These are phyloP conservation scores for Indri indri DNA, from an alignment of 2,113 vertebrate genomes.

Conservation along the genomic window DNA sequence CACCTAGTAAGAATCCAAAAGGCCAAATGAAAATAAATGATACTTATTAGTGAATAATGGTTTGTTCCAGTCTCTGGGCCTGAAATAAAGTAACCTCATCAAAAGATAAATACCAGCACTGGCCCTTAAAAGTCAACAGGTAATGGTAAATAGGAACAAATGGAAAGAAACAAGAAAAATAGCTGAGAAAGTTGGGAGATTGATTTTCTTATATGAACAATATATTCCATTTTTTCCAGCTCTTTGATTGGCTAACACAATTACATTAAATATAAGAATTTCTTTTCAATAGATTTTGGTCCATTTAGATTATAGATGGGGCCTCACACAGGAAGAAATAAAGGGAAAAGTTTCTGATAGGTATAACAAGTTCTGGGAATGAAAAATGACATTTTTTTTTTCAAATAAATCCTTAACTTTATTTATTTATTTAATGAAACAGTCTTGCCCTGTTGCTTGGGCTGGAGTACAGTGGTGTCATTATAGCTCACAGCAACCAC, in stretches of 20 bases:
- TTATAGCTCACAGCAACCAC: too few species aligned
- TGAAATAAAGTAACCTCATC: slow-evolving; percentile 66
- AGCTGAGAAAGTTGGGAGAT: not conserved
- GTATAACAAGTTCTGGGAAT: not conserved
- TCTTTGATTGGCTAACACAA: not conserved
- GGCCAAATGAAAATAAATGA: slow-evolving; percentile 74
- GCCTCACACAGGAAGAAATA: not conserved
- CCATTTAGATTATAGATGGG: not conserved
- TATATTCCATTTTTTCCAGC: not conserved
- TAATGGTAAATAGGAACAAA: slow-evolving; percentile 61
- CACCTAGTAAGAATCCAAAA: slow-evolving; percentile 43
- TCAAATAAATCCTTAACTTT: too few species aligned
- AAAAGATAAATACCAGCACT: slow-evolving; percentile 66
- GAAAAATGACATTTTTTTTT: not conserved
- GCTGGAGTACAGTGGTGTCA: too few species aligned
- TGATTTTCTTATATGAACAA: slow-evolving; percentile 50
- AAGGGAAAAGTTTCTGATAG: not conserved
- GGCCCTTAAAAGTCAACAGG: slow-evolving; percentile 57
- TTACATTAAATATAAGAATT: slow-evolving; percentile 27
- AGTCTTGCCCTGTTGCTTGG: too few species aligned
- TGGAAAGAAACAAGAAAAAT: slow-evolving; percentile 50
- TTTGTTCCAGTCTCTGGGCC: slow-evolving; percentile 62
- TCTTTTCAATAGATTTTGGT: not conserved
- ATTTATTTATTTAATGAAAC: too few species aligned
- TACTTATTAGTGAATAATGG: slow-evolving; percentile 67